Percentiles rank a stretch among this genome's conserved stretches.
These are phyloP conservation scores for Antigone vipio DNA, from an alignment of 2,113 vertebrate species.

Conservation along the genomic window DNA sequence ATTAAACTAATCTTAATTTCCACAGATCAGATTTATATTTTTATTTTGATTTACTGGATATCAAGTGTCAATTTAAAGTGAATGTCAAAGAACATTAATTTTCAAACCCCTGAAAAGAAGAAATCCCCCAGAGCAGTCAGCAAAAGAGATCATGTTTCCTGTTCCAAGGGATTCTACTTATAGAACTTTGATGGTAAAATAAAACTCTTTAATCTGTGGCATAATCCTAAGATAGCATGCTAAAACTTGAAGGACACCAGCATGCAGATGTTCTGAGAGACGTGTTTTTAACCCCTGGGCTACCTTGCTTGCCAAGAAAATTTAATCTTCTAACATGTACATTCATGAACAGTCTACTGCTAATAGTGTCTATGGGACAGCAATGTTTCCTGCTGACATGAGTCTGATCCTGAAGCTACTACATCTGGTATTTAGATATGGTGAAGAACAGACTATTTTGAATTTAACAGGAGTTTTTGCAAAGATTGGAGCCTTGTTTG, in stretches of 20 bases:
- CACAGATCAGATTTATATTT: slow-evolving; percentile 35
- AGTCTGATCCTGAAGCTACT: not conserved
- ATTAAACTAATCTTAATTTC: slow-evolving; percentile 38
- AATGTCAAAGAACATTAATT: slow-evolving; percentile 34
- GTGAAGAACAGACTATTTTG: fast-evolving
- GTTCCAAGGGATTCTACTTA: not conserved
- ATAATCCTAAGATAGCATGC: slow-evolving; percentile 42
- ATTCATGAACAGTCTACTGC: slow-evolving; percentile 10
- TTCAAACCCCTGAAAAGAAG: slow-evolving; percentile 1
- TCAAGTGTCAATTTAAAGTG: slow-evolving; percentile 7
- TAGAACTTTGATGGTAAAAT: slow-evolving; percentile 21
- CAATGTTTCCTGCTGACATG: not conserved
- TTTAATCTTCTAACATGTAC: slow-evolving; percentile 39
- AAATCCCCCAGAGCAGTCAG: slow-evolving; percentile 11
- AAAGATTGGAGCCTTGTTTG: not conserved
- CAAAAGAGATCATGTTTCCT: slow-evolving; percentile 41
- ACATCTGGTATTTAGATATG: not conserved
- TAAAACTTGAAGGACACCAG: slow-evolving; percentile 52
- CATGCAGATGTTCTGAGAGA: slow-evolving; percentile 26
- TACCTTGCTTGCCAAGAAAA: slow-evolving; percentile 39
- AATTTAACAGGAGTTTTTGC: not conserved
- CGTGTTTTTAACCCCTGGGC: slow-evolving; percentile 53
- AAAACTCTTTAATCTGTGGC: slow-evolving; percentile 42
- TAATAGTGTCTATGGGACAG: not conserved
- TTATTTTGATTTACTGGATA: slow-evolving; percentile 48